phyloP scores from a whole-genome alignment of 1,140 invertebrate genomes.

The Hydropsyche tenuis region DNA sequence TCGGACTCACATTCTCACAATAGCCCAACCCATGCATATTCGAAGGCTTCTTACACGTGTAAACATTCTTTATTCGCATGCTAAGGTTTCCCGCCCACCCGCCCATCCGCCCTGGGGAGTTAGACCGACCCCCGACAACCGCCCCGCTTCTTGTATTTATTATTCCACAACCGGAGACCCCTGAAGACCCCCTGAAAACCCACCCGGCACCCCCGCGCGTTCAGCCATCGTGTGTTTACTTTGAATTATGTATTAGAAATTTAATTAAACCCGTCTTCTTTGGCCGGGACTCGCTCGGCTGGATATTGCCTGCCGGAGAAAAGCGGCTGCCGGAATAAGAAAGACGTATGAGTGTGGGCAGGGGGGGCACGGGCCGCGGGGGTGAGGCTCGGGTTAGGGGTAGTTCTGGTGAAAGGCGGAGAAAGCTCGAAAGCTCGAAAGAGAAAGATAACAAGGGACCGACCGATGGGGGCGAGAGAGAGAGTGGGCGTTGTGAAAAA shows the following conservation, averaged over 20 bases:
- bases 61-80: conserved; percentile 38
- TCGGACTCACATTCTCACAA: too few relatives aligned
- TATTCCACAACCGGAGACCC: conserved; percentile 40
- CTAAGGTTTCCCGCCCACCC: conserved; percentile 12
- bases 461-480: neutral
- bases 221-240: conserved; percentile 44
- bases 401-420: neutral
- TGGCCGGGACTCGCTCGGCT: conserved; percentile 42
- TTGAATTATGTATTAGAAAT: conserved; percentile 51
- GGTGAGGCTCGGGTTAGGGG: neutral
- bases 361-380: conserved; percentile 6
- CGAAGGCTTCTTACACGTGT: conserved; percentile 21
- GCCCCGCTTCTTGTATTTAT: conserved; percentile 40
- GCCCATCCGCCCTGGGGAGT: conserved; percentile 16
- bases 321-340: conserved; percentile 40
- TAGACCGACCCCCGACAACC: conserved; percentile 5
- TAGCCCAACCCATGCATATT: neutral
- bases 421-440: too few relatives aligned
- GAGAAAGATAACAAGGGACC: neutral
- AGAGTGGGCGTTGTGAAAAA: conserved; percentile 3
- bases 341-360: conserved; percentile 37
- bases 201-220: neutral
- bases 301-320: conserved; percentile 40
- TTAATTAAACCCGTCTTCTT: conserved; percentile 50
- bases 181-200: neutral